Base-by-base conservation (phyloP, 2,888 invertebrate genomes). In the Tillus elongatus region DNA sequence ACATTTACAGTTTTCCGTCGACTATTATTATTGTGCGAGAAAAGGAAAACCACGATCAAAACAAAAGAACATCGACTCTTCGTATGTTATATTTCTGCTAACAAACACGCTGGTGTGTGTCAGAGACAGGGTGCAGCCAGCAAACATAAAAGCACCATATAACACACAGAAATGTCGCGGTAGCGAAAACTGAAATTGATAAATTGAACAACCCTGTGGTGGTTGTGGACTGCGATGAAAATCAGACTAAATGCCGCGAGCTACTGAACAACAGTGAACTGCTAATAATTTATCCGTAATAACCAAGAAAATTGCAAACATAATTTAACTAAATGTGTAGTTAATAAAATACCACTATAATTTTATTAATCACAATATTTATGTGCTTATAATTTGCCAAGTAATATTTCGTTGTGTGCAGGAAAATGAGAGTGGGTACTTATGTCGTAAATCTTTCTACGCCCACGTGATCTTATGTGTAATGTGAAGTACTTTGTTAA, bases 141-240 rank as follows among this genome's bases (percentile, higher is more conserved):
- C 51, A 51, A 52, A 52, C 50, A 52, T 52, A 49, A 49, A 53
- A 49, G 50, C 49, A 35, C 49, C 51, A 51, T 50, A 52, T 50
- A 51, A 50, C 50, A 19, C n/a, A 52, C 44, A 46, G 48, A 50
- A 50, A 48, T 56, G 51, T 52, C 52, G 45, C 45, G 46, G 49
- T 46, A 47, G 53, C 51, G 50, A 50, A 53, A 54, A 51, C 52
- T 52, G 53, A 53, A 56, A 53, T 56, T 56, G 56, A 56, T 56
- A 56, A 56, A 56, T 56, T 54, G 51, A 51, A 45, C 45, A 35
- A 13, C 32, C 9, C 39, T 40, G 48, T 44, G 42, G 41, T 37
- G 39, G 45, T 39, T 42, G 45, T 46, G 36, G 42, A 50, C 45
- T 42, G 49, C 51, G 52, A 53, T 53, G 52, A 52, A 53, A 52